A percentile compares a stretch with the other conserved stretches of the same genome.
These are phyloP conservation scores for Tor tambroides DNA, from an alignment of 2,113 vertebrate genomes.

Conservation along the genomic window DNA sequence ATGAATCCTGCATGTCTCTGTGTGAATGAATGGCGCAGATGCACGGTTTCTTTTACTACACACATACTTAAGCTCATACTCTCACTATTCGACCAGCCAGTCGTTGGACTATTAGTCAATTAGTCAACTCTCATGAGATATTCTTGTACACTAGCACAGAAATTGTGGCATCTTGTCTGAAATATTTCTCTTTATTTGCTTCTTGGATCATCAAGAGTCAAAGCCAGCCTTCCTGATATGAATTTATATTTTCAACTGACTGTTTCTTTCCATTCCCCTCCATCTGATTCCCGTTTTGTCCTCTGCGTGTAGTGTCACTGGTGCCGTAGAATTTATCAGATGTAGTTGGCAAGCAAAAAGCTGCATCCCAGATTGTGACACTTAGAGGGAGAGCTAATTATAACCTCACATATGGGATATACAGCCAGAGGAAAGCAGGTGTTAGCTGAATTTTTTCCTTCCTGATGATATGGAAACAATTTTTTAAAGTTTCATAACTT, in stretches of 20 bases:
- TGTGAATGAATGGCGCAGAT: no score
- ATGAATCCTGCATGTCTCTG: no score
- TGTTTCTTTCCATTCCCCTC: neutral
- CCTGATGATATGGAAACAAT: neutral
- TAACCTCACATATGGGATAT: slow-evolving; percentile 59
- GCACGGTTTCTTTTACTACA: no score
- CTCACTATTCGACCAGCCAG: no score
- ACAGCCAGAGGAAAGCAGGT: slow-evolving; percentile 38
- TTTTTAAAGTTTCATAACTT: neutral
- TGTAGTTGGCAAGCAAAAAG: slow-evolving; percentile 61
- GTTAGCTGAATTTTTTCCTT: slow-evolving; percentile 33
- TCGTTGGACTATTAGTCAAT: no score
- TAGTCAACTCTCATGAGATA: no score
- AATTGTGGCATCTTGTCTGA: neutral
- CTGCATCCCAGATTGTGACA: slow-evolving; percentile 68
- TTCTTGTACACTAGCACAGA: neutral
- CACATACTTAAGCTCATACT: no score
- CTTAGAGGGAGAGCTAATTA: slow-evolving; percentile 70
- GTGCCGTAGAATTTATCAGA: slow-evolving; percentile 60
- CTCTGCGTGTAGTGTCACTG: slow-evolving; percentile 56
- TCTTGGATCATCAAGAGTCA: neutral
- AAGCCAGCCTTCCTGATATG: neutral
- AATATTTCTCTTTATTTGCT: neutral
- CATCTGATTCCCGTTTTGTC: neutral
- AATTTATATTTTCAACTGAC: neutral